Base-by-base conservation (phyloP, 2,888 invertebrate species). In the Agriotes lineatus region DNA sequence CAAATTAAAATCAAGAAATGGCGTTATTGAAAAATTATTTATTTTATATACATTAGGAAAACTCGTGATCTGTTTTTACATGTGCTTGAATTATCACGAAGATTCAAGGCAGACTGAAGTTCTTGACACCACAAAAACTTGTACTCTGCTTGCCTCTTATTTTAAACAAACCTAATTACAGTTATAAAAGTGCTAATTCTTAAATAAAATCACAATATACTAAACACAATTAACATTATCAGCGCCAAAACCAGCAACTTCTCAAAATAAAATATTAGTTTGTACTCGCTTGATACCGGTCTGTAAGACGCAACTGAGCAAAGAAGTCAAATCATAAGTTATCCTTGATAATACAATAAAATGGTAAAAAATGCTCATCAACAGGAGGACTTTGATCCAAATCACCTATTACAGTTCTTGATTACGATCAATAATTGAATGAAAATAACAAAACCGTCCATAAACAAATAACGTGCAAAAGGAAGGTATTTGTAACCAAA, bases 41-140 rank as follows among this genome's bases (percentile, higher is more conserved):
- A 70, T 67, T 67, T 64, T 67, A 70, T 70, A 19, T 70, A 70
- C 70, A 70, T 60, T 70, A 67, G 64, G 70, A 67, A 70, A 67
- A 62, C n/a, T n/a, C 61, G 65, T 61, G 56, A 57, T 57, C 48
- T 60, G 44, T 69, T 65, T 65, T 25, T 25, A 66, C 57, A 62
- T 45, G 70, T 70, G 69, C 66, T 61, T 69, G 39, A 62, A 54
- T 67, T 67, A 65, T 61, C 67, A 61, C 61, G 57, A 45, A 45
- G 30, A 60, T 20, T 19, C 18, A 16, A 12, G 25, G 45, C 42
- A 45, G 48, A 35, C 44, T 45, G 12, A 30, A 33, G 33, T 33
- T 16, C 52, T 19, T 18, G 14, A n/a, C 7, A 9, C 22, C 12
- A n/a, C 14, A 18, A 14, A n/a, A 22, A 44, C 25, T 57, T 50